Conservation (phyloP, 2,888 invertebrate species). For the Lasius fuliginosus region DNA sequence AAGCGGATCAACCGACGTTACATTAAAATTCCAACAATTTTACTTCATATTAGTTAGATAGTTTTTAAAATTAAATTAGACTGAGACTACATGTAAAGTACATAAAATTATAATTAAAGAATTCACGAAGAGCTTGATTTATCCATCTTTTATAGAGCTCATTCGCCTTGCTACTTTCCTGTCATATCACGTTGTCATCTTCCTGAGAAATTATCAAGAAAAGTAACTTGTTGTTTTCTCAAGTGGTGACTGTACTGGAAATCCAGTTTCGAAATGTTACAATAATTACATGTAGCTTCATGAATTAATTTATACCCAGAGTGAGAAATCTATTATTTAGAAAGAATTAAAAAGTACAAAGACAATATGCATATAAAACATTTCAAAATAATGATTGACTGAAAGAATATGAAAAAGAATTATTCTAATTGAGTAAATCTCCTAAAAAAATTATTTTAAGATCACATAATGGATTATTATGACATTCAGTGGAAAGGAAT, state of each 20-base stretch:
- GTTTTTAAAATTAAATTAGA: conserved; percentile 6
- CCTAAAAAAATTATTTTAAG: neutral
- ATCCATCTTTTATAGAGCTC: conserved; percentile 67
- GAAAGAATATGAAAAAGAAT: neutral
- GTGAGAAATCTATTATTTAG: neutral
- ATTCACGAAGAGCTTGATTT: conserved; percentile 28
- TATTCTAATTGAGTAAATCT: neutral
- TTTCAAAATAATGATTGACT: neutral
- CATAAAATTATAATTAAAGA: conserved; percentile 18
- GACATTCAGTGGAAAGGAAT: neutral
- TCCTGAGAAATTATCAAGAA: conserved; percentile 28
- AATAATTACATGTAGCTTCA: neutral
- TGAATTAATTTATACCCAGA: neutral
- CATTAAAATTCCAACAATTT: conserved; percentile 15
- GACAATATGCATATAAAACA: neutral
- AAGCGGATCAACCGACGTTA: neutral
- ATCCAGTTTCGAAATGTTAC: conserved; percentile 60
- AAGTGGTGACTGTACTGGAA: conserved; percentile 76
- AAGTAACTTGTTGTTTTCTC: conserved; percentile 64
- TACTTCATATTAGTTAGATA: neutral
- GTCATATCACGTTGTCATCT: conserved; percentile 67
- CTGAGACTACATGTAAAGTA: neutral
- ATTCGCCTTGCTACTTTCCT: conserved; percentile 76
- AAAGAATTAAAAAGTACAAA: neutral
- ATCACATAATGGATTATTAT: neutral